Conservation (phyloP, 2,888 invertebrate species). For the Helobdella robusta region DNA sequence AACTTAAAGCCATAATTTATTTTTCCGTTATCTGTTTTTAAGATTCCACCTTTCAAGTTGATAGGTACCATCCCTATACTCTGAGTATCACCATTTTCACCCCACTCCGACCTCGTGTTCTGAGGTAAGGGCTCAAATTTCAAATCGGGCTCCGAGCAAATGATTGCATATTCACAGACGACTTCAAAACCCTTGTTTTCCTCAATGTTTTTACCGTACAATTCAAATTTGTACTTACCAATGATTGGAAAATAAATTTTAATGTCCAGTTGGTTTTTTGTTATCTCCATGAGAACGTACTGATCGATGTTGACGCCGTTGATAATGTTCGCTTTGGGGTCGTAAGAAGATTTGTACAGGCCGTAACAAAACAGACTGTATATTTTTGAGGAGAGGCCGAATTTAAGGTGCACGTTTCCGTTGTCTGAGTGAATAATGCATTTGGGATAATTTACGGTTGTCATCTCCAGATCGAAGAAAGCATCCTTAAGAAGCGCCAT, state of each 20-base stretch:
- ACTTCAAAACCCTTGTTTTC: neutral
- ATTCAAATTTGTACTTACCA: constrained; percentile 30
- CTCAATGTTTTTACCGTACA: constrained; percentile 15
- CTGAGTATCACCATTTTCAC: constrained; percentile 3
- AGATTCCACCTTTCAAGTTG: constrained; percentile 20
- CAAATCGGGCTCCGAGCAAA: constrained; percentile 26
- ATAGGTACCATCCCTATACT: constrained; percentile 21
- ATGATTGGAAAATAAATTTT: constrained; percentile 23
- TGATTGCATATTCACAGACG: constrained; percentile 24
- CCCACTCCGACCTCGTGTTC: constrained; percentile 6
- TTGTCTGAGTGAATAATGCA: constrained; percentile 21
- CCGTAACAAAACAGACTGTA: constrained; percentile 19
- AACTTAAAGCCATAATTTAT: constrained; percentile 9
- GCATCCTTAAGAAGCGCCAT: constrained; percentile 21
- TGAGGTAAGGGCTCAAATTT: constrained; percentile 19
- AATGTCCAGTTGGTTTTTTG: neutral
- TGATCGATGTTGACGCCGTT: constrained; percentile 18
- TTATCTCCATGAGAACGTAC: constrained; percentile 23
- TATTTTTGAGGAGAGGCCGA: constrained; percentile 18
- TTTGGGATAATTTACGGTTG: constrained; percentile 12
- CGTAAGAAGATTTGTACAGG: constrained; percentile 23
- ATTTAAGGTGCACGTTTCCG: constrained; percentile 22
- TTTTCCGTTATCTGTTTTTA: constrained; percentile 22
- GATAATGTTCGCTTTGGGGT: constrained; percentile 1
- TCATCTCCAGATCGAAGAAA: constrained; percentile 28